Evolutionary conservation across 2,888 invertebrate genomes (phyloP).

Genomic region (Calameuta pallipes): DNA sequence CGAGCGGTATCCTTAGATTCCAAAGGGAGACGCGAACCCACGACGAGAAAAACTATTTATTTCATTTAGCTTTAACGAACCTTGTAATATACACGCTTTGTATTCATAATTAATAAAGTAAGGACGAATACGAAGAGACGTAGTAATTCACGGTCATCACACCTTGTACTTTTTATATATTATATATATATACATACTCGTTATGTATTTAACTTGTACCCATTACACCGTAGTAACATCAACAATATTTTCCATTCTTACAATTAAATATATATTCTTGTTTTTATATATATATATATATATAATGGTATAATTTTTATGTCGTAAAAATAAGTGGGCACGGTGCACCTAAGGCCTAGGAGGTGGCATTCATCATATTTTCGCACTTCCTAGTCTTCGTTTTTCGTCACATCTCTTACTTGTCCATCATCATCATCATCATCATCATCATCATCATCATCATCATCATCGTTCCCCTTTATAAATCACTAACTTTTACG

Average conservation of each 20-base stretch:
- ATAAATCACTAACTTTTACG: constrained; percentile 45
- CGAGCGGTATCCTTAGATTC: not conserved
- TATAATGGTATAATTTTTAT: constrained; percentile 42
- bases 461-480: not conserved
- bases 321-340: constrained; percentile 39
- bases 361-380: constrained; percentile 54
- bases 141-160: not conserved
- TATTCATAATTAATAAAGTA: constrained; percentile 14
- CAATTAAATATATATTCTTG: constrained; percentile 29
- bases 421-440: not conserved
- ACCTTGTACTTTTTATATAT: constrained; percentile 11
- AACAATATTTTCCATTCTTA: constrained; percentile 44
- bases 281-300: constrained; percentile 39
- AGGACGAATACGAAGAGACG: not conserved
- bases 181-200: constrained; percentile 50
- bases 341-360: constrained; percentile 16
- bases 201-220: constrained; percentile 60
- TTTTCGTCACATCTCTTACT: not conserved
- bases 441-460: not conserved
- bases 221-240: constrained; percentile 62
- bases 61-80: constrained; percentile 25
- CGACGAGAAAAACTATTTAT: constrained; percentile 21
- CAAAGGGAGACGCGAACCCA: not conserved
- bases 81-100: constrained; percentile 30
- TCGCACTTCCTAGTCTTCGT: constrained; percentile 31